Evolutionary conservation across 2,113 vertebrate species (phyloP).

Genomic region (Thinocorus orbignyianus): DNA sequence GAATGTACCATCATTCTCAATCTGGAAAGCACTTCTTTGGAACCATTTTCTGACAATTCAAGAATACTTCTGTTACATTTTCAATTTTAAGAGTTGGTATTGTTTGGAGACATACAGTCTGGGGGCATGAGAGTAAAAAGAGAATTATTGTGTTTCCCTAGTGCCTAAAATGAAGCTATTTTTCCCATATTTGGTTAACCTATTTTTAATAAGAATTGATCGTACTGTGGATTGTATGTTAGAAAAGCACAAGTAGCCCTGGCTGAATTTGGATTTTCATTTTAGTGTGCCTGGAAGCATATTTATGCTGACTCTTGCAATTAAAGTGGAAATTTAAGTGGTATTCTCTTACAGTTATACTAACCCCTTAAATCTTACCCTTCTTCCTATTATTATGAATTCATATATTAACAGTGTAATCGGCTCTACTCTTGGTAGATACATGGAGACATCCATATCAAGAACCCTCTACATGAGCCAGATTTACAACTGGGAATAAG

Average conservation of each 20-base stretch:
- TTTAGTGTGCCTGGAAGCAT: not conserved
- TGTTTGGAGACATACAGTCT: not conserved
- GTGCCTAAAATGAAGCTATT: conserved; percentile 6
- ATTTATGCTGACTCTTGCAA: not conserved
- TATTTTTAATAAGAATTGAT: conserved; percentile 31
- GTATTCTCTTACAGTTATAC: not conserved
- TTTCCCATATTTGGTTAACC: not conserved
- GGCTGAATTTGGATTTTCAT: not conserved
- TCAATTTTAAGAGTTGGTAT: not conserved
- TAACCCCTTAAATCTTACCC: not conserved
- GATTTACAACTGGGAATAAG: not conserved
- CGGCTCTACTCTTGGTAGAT: not conserved
- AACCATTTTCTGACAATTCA: not conserved
- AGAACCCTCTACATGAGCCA: not conserved
- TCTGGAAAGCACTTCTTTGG: conserved; percentile 7
- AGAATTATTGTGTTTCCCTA: not conserved
- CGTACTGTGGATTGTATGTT: not conserved
- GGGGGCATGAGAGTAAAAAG: not conserved
- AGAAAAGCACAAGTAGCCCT: not conserved
- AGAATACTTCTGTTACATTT: conserved; percentile 28
- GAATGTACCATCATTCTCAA: conserved; percentile 62
- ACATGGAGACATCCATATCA: not conserved
- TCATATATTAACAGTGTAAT: not conserved
- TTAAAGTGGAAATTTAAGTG: not conserved
- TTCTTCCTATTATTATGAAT: not conserved